Conservation (phyloP, 2,888 invertebrate species). For the Melikaiella ostensackeni region DNA sequence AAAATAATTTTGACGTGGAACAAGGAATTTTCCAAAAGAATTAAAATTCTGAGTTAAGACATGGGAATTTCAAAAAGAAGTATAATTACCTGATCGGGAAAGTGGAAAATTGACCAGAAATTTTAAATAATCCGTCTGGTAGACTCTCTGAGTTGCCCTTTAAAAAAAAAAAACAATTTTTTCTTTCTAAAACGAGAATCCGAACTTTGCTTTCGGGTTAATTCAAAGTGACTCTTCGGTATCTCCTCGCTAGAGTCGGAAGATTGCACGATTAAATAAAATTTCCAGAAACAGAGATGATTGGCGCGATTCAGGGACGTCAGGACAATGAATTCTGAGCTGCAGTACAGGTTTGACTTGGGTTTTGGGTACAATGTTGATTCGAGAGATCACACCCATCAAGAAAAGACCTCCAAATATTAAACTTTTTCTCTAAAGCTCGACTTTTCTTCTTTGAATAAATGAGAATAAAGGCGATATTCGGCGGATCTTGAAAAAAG, state of each 20-base stretch:
- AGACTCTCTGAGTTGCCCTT: no score
- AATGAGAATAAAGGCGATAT: conserved; percentile 21
- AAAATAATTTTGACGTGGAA: no score
- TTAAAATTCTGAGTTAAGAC: no score
- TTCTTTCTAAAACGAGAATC: not conserved
- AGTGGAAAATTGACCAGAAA: no score
- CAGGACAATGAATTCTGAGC: conserved; percentile 65
- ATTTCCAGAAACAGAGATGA: conserved; percentile 68
- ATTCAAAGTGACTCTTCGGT: not conserved
- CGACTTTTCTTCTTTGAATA: not conserved
- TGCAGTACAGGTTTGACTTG: conserved; percentile 70
- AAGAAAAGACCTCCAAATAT: conserved; percentile 13
- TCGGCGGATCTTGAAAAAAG: not conserved
- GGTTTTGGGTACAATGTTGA: conserved; percentile 69
- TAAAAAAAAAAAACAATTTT: not conserved
- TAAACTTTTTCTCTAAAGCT: not conserved
- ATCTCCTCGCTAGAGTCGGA: not conserved
- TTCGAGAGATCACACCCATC: conserved; percentile 51
- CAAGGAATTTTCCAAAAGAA: no score
- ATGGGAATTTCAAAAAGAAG: no score
- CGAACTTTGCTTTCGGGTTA: not conserved
- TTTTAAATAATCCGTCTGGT: no score
- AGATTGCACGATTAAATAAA: conserved; percentile 30
- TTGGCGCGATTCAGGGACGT: conserved; percentile 66
- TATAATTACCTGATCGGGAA: no score